Base-by-base conservation (phyloP, 1,140 invertebrate species). In the Plodia interpunctella region DNA sequence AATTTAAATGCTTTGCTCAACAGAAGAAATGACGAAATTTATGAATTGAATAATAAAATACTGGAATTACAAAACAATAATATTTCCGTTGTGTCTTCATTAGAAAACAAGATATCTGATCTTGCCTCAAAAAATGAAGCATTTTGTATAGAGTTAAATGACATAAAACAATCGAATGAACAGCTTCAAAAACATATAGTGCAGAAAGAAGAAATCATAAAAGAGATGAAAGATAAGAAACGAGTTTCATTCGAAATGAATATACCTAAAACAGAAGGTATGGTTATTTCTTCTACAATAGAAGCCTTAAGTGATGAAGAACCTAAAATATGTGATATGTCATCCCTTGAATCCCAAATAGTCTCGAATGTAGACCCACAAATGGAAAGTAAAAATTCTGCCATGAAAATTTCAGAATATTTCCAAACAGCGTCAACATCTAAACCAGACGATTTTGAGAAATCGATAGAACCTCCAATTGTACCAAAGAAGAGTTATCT, bases 401-500 rank as follows among this genome's bases (percentile, higher is more conserved):
- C 51, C 10, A 76, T 82, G 61, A 77, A 76, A 56, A 59, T 60
- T 19, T 49, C 75, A 57, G 65, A 84, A 62, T 58, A 63, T 28
- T 56, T 64, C 30, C 65, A 75, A 25, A 11, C 19, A n/a, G n/a
- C 5, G 2, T 21, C 18, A 6, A 10, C 18, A 51, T 11, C 49
- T 53, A 13, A 28, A 25, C 13, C 13, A 13, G 51, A 53, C 17
- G 17, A 25, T 20, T 13, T 53, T 9, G n/a, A 25, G 28, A 25
- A 25, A n/a, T 53, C 20, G 28, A 53, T 53, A 53, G 51, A 53
- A 53, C 19, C 51, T 38, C 18, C 56, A 0, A 91, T 93, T 32
- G 74, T 87, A 61, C 83, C 91, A 35, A 90, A 92, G 72, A 91
- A 88, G 62, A 82, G 91, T 0, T 92, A 92, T 65, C 28, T 90